phyloP scores from a whole-genome alignment of 2,113 vertebrate genomes.

The Microtus montanus region DNA sequence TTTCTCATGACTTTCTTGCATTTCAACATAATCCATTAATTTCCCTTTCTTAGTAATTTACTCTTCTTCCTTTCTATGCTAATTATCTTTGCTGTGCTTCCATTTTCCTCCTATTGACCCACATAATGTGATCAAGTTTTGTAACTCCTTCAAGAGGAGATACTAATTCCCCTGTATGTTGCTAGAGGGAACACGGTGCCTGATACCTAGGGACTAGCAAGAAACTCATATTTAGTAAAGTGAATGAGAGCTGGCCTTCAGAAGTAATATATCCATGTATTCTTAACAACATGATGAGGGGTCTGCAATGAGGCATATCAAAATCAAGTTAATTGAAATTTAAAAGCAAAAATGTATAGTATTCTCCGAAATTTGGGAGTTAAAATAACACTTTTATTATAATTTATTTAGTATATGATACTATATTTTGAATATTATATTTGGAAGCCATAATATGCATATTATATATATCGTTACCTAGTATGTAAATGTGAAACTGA shows the following conservation, averaged over 20 bases:
- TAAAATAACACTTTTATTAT: slow-evolving; percentile 32
- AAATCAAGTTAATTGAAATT: slow-evolving; percentile 8
- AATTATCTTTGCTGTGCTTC: not conserved
- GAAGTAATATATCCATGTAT: not conserved
- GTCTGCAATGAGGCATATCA: not conserved
- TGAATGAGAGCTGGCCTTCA: not conserved
- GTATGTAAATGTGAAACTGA: slow-evolving; percentile 6
- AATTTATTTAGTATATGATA: not conserved
- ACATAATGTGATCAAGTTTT: not conserved
- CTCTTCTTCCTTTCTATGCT: not conserved
- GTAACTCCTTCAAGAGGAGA: not conserved
- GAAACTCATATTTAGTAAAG: not conserved
- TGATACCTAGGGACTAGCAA: not conserved
- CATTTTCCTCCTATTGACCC: not conserved
- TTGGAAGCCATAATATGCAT: not conserved
- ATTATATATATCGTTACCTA: not conserved
- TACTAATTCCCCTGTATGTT: not conserved
- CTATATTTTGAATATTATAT: slow-evolving; percentile 34
- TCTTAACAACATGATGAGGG: not conserved
- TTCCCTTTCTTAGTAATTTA: not conserved
- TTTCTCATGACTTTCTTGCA: not conserved
- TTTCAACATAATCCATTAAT: not conserved
- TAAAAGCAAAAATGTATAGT: not conserved
- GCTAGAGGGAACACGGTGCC: not conserved
- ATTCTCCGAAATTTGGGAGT: slow-evolving; percentile 19